Percentiles rank a stretch among this genome's conserved stretches.
Evolutionary conservation across 2,797 vertebrate genomes (phyloP).

Genomic region (Monodelphis domestica): DNA sequence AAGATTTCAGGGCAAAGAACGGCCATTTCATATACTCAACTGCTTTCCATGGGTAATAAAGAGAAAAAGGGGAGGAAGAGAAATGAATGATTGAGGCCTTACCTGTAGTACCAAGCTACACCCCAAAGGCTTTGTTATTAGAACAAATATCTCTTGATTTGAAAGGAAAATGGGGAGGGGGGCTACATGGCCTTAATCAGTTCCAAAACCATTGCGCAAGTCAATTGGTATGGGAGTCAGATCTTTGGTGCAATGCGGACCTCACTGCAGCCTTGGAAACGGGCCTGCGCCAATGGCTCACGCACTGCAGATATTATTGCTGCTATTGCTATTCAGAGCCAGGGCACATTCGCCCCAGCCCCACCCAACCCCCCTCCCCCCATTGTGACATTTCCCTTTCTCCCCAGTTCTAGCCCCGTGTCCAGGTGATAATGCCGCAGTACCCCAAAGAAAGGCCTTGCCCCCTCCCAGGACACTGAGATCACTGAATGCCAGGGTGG

Average conservation of each 20-base stretch:
- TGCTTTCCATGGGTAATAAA: constrained; percentile 48
- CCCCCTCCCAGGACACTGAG: neutral
- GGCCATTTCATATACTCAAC: constrained; percentile 5
- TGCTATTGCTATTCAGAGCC: constrained; percentile 6
- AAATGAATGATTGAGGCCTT: constrained; percentile 21
- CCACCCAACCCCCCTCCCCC: neutral
- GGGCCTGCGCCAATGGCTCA: constrained; percentile 48
- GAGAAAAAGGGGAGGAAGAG: neutral
- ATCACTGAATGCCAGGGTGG: neutral
- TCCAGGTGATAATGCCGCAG: neutral
- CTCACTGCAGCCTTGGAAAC: neutral
- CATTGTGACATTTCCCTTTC: constrained; percentile 37
- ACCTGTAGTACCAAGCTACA: neutral
- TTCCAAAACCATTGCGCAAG: constrained; percentile 48
- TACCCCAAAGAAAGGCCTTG: neutral
- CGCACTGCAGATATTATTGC: constrained; percentile 46
- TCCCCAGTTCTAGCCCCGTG: neutral
- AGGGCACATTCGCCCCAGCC: neutral
- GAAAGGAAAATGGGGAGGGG: constrained; percentile 46
- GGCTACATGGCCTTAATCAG: constrained; percentile 44
- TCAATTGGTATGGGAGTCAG: constrained; percentile 65
- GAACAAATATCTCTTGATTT: constrained; percentile 47
- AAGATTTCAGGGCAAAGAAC: constrained; percentile 20
- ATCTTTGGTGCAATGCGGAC: constrained; percentile 57
- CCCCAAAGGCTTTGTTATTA: constrained; percentile 53